Evolutionary conservation across 2,888 invertebrate genomes (phyloP).

Genomic region (Temnothorax unifasciatus): DNA sequence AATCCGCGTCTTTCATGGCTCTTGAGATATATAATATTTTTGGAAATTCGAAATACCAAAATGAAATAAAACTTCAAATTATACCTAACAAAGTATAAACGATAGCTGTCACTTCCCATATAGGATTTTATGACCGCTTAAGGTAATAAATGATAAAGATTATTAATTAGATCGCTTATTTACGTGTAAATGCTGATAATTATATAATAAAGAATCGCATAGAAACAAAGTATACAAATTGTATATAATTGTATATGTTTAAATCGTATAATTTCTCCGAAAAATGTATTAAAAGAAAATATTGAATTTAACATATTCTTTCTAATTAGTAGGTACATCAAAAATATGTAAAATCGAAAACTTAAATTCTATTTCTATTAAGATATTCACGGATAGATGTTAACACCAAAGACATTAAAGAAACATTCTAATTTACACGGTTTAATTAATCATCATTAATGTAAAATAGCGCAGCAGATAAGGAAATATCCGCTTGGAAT

Average conservation of each 20-base stretch:
- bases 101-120: neutral
- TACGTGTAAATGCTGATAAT: neutral
- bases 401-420: too few species aligned
- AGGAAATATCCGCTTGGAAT: neutral
- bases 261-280: neutral
- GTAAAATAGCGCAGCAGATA: neutral
- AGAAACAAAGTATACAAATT: neutral
- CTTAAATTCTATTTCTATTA: neutral
- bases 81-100: neutral
- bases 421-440: neutral
- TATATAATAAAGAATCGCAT: neutral
- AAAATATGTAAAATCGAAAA: neutral
- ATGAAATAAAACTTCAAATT: neutral
- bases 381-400: neutral
- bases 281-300: neutral
- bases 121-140: too few species aligned
- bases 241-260: neutral
- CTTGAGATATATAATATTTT: neutral
- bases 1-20: slow-evolving; percentile 13
- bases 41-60: slow-evolving; percentile 7
- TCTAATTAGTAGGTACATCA: neutral
- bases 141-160: neutral
- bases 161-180: neutral
- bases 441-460: neutral
- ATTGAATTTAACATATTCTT: neutral